phyloP scores from a whole-genome alignment of 2,113 vertebrate species.

The Stigmatopora argus region DNA sequence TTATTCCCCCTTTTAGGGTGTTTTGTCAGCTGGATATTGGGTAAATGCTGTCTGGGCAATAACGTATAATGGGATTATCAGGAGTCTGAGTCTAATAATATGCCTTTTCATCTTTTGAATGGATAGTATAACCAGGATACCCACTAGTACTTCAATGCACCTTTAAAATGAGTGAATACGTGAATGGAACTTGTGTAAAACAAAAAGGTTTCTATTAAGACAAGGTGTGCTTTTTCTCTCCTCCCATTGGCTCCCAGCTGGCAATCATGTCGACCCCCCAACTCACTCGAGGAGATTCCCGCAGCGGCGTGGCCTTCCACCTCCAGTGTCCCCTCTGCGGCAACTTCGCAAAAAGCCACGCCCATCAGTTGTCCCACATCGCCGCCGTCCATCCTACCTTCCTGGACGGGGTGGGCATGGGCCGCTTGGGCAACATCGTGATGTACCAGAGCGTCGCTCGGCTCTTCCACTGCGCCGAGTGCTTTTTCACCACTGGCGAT shows the following conservation, averaged over 20 bases:
- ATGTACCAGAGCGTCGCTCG: constrained; percentile 49
- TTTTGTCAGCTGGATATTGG: too few relatives aligned
- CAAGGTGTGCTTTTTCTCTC: too few relatives aligned
- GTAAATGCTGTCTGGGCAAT: too few relatives aligned
- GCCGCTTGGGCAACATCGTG: constrained; percentile 54
- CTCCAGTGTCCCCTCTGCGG: constrained; percentile 51
- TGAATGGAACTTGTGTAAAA: too few relatives aligned
- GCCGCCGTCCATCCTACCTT: constrained; percentile 40
- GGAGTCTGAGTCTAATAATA: too few relatives aligned
- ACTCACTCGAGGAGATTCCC: constrained; percentile 9
- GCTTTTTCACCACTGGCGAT: constrained; percentile 51
- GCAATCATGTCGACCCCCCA: constrained; percentile 20
- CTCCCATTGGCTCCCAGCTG: neutral
- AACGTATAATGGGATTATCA: too few relatives aligned
- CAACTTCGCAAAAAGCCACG: constrained; percentile 50
- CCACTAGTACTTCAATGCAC: too few relatives aligned
- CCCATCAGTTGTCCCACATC: constrained; percentile 51
- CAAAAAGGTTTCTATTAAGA: too few relatives aligned
- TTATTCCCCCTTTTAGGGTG: too few relatives aligned
- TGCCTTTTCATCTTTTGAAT: too few relatives aligned
- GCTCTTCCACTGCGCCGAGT: constrained; percentile 57
- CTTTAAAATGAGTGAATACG: too few relatives aligned
- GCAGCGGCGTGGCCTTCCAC: constrained; percentile 21
- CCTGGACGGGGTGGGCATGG: constrained; percentile 34
- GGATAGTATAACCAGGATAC: too few relatives aligned